These are phyloP conservation scores for Tricholaema leucomelas DNA, from an alignment of 2,113 vertebrate genomes.

Conservation along the genomic window DNA sequence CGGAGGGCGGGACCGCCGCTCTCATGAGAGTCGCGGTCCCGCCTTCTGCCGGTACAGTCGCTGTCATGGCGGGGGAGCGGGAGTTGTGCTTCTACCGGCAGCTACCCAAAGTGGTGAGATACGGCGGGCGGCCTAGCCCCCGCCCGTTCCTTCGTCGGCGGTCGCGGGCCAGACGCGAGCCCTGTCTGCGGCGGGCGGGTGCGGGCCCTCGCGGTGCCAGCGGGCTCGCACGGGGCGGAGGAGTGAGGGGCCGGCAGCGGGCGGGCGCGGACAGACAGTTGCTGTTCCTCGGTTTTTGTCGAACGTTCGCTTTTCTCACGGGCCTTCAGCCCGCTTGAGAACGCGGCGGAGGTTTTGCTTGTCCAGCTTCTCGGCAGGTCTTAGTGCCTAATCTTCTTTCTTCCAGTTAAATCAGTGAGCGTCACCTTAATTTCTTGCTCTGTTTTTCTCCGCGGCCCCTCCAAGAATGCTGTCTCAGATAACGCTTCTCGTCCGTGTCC, in stretches of 20 bases:
- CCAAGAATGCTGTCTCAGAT: background rate
- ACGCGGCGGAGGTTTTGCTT: accelerated
- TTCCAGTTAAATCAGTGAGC: background rate
- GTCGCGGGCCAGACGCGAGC: background rate
- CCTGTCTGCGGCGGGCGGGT: too few species aligned
- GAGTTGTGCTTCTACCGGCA: background rate
- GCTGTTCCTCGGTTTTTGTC: accelerated
- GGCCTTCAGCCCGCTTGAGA: accelerated
- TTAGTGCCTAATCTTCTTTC: accelerated
- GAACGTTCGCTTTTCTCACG: background rate
- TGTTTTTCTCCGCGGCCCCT: background rate
- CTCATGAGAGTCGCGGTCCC: background rate
- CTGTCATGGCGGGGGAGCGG: background rate
- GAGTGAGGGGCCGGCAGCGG: background rate
- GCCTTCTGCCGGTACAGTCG: background rate
- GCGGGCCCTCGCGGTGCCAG: background rate
- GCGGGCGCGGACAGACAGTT: too few species aligned
- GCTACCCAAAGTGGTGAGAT: conserved; percentile 57
- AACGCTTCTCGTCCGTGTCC: accelerated
- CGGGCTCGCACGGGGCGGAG: background rate
- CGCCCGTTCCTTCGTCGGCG: background rate
- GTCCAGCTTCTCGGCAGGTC: background rate
- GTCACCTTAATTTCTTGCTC: accelerated
- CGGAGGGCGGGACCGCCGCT: background rate
- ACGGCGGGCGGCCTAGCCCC: background rate